Evolutionary conservation across 2,113 vertebrate species (phyloP), one percentile per base, ranked within the genome.

Genomic region (Ctenodactylus gundi): DNA sequence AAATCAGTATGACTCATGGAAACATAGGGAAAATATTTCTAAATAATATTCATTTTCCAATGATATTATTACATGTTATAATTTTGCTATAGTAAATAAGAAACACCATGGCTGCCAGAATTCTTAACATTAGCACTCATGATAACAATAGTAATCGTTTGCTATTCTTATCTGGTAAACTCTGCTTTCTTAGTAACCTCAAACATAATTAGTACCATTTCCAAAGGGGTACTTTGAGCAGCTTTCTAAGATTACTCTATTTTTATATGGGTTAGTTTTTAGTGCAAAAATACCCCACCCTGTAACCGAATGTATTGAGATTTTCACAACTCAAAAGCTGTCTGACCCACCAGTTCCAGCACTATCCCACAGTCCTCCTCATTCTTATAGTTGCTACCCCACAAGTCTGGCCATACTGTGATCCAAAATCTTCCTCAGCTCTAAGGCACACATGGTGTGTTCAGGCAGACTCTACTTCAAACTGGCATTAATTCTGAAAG

Each of bases 401-500:
- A 6, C 11, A 11, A 89, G 12, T 25, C 31, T 14, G 4, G 17
- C 21, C 7, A 18, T 58, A 14, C 41, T 29, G 10, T 31, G 41
- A 17, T 41, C 73, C 3, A 0, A 68, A 39, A 80, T 31, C 57
- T 36, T 9, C 41, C 75, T 67, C n/a, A 41, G n/a, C 41, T 49
- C 34, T 11, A 21, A 78, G 53, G 29, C 55, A 25, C 0, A 1
- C 0, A 0, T 3, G 4, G 3, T n/a, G 2, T 1, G 67, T 36
- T 65, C 36, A 34, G 44, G 13, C n/a, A 53, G 57, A 64, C 9
- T 23, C 20, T 0, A 0, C 15, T 65, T 36, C 4, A 8, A 29
- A 23, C 29, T 73, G 51, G 3, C 57, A 60, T 46, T 51, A 58
- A 49, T 49, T 62, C 75, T 51, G 44, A 57, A 41, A 62, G 39